Base-by-base conservation (phyloP, 1,140 invertebrate species). In the Zaprionus capensis region DNA sequence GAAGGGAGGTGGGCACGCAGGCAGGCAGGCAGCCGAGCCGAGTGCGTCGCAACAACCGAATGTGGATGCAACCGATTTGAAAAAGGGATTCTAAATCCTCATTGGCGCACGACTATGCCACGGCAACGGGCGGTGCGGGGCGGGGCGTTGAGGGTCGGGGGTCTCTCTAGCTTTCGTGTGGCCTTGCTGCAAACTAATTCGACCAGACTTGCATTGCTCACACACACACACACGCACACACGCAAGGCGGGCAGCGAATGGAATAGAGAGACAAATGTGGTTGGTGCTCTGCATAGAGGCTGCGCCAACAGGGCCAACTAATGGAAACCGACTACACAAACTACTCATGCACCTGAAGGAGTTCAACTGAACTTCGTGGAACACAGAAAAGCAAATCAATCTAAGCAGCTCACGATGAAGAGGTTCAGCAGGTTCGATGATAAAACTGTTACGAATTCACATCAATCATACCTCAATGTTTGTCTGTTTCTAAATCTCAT, bases 21-120 rank as follows among this genome's bases (percentile, higher is more conserved):
- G 41, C 0, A 34, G 31, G 2, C 31, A 31, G 31, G 41, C 41
- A 58, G 53, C 58, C 69, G 53, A 80, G 49, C 46, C 71, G 64
- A 76, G 68, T 78, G 63, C 41, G 74, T 66, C 63, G 44, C 31
- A 34, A 34, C 71, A 44, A 38, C 78, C 85, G 75, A 81, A 73
- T 80, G 80, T 75, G 81, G 46, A 88, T 88, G 84, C 84, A 87
- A 88, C 84, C 51, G 82, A 85, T 90, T 88, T 88, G 85, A 88
- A 88, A 90, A 90, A 90, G 76, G 79, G 79, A 76, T 90, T 90
- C 85, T 90, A 90, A 90, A 76, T 77, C 69, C 59, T 53, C 84
- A 80, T 71, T 82, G 81, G 68, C 71, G 59, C 81, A 90, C 73
- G 85, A 90, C 11, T 34, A 76, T 22, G 22, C n/a, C 59, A 57